Evolutionary conservation across 2,888 invertebrate genomes (phyloP).

Genomic region (Horisme vitalbata): DNA sequence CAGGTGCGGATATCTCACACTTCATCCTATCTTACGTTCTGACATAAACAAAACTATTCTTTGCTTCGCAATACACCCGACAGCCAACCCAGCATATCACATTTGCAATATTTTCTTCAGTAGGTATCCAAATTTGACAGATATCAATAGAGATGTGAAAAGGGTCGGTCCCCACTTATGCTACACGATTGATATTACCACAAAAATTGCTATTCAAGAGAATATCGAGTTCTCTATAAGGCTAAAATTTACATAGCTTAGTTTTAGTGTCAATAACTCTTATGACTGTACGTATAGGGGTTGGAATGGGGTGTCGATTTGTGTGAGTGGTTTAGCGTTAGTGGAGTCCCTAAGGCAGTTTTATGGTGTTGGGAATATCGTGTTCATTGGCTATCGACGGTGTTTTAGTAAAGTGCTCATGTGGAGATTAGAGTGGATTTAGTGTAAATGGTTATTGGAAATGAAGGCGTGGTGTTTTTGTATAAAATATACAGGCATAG

Average conservation of each 20-base stretch:
- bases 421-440: constrained; percentile 11
- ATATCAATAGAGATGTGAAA: constrained; percentile 61
- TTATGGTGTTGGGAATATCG: constrained; percentile 42
- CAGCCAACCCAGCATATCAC: constrained; percentile 22
- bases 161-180: constrained; percentile 66
- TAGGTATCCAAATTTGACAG: constrained; percentile 51
- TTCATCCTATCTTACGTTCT: neutral
- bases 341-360: constrained; percentile 43
- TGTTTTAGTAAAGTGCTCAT: constrained; percentile 25
- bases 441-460: constrained; percentile 10
- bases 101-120: constrained; percentile 30
- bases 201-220: constrained; percentile 67
- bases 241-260: constrained; percentile 47
- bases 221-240: constrained; percentile 56
- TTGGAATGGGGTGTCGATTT: constrained; percentile 44
- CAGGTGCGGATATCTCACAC: neutral
- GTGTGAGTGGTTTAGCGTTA: constrained; percentile 41
- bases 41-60: neutral
- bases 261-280: constrained; percentile 29
- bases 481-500: neutral
- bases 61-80: constrained; percentile 3
- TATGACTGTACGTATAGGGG: constrained; percentile 42
- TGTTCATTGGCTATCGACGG: constrained; percentile 33
- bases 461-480: too few species aligned
- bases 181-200: constrained; percentile 68